phyloP scores from a whole-genome alignment of 2,888 invertebrate genomes.

The Campoplex capitator region DNA sequence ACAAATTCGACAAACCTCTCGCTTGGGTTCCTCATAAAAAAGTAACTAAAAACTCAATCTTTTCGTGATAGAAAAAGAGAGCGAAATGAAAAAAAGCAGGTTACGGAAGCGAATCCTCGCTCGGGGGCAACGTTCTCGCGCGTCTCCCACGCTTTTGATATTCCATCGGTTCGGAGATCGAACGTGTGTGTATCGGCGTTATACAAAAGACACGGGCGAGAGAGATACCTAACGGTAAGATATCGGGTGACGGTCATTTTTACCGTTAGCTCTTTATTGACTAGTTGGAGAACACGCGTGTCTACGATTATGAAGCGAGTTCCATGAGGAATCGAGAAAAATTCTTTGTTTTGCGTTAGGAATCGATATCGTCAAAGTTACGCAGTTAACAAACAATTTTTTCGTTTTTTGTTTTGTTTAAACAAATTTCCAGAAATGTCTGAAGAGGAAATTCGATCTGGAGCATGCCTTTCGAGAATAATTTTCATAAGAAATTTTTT shows the following conservation, averaged over 20 bases:
- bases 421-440: no score
- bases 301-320: conserved; percentile 4
- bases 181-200: conserved; percentile 71
- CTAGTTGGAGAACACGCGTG: background rate
- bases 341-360: background rate
- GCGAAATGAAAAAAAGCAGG: background rate
- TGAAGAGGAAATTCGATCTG: no score
- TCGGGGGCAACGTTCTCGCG: background rate
- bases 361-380: background rate
- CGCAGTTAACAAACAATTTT: background rate
- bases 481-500: background rate
- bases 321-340: background rate
- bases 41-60: no score
- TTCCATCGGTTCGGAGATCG: conserved; percentile 66
- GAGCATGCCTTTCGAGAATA: background rate
- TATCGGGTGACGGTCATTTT: conserved; percentile 80
- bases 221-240: conserved; percentile 80
- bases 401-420: background rate
- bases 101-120: background rate
- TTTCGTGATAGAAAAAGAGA: background rate
- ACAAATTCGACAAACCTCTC: no score
- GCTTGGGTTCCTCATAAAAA: no score
- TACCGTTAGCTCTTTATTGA: conserved; percentile 67
- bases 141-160: conserved; percentile 72
- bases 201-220: conserved; percentile 53